phyloP scores from a whole-genome alignment of 1,140 invertebrate species.

The Drosophila auraria region DNA sequence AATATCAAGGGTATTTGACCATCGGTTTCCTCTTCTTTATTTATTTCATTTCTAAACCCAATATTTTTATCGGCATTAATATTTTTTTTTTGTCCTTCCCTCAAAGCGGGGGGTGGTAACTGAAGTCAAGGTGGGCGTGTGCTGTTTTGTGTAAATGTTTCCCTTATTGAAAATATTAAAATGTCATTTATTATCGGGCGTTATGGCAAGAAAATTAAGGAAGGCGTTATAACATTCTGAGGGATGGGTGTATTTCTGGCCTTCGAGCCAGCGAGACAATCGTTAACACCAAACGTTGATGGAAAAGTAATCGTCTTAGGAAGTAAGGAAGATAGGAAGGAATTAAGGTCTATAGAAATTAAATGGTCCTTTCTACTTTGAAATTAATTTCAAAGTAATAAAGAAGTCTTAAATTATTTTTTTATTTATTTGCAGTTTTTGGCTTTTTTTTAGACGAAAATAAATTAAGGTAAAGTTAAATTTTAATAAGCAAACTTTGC shows the following conservation, averaged over 20 bases:
- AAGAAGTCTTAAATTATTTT: too few species aligned
- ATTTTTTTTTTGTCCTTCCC: conserved; percentile 48
- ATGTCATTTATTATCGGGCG: conserved; percentile 68
- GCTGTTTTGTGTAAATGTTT: conserved; percentile 63
- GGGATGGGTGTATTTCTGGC: neutral
- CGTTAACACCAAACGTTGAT: conserved; percentile 59
- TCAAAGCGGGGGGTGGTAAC: conserved; percentile 14
- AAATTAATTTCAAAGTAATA: too few species aligned
- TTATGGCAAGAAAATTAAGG: conserved; percentile 12
- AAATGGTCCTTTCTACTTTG: too few species aligned
- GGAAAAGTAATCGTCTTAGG: neutral
- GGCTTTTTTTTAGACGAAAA: too few species aligned
- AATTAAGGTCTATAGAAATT: neutral
- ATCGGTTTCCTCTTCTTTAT: neutral
- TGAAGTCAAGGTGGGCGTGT: conserved; percentile 62
- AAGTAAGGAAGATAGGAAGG: fast-evolving
- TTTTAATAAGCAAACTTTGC: too few species aligned
- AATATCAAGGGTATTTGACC: neutral
- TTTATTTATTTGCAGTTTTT: too few species aligned
- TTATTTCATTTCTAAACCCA: conserved; percentile 2
- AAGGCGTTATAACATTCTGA: neutral
- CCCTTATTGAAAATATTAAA: conserved; percentile 83
- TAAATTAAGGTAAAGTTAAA: neutral
- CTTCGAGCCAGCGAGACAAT: conserved; percentile 3
- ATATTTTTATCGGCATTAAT: conserved; percentile 69